Evolutionary conservation across 2,888 invertebrate genomes (phyloP), one percentile per base, ranked within the genome.

Genomic region (Chaetogeoica ovagalla): DNA sequence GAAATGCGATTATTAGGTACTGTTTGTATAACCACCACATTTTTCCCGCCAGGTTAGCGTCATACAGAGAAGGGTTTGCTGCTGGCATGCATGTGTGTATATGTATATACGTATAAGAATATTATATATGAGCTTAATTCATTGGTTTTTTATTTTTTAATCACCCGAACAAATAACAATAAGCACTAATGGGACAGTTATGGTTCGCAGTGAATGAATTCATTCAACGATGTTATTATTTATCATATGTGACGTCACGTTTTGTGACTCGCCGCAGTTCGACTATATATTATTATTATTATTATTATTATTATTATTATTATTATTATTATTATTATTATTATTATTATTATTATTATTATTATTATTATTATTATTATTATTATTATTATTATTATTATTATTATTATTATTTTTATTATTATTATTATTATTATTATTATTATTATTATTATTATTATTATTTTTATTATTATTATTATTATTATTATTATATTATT

Each of bases 81-180:
- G 1, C 30, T 21, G 11, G 39, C 21, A 63, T 75, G 63, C 37
- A 65, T 63, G 39, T 43, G 43, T 30, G 11, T 43, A 11, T 43
- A 43, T 43, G 11, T 43, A 43, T 43, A 43, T 43, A 43, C 43
- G 11, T 52, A 62, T 17, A 69, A 52, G 69, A 69, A 77, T 77
- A 77, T 30, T 30, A 59, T 69, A 65, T 62, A 63, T 62, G 55
- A 55, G 55, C 17, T 37, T n/a, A 65, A 55, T 74, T 74, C 74
- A 65, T 74, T 55, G 73, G 73, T 57, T 70, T 70, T 63, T 62
- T n/a, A n/a, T n/a, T n/a, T 72, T 72, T 69, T 70, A 77, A 79
- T 60, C 79, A 62, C 77, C 69, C 77, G 79, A 79, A 79, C 79
- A 79, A 71, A 79, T 79, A 71, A 79, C 70, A 77, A 77, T 77